Evolutionary conservation across 1,140 invertebrate genomes (phyloP).

Genomic region (Vanessa atalanta): DNA sequence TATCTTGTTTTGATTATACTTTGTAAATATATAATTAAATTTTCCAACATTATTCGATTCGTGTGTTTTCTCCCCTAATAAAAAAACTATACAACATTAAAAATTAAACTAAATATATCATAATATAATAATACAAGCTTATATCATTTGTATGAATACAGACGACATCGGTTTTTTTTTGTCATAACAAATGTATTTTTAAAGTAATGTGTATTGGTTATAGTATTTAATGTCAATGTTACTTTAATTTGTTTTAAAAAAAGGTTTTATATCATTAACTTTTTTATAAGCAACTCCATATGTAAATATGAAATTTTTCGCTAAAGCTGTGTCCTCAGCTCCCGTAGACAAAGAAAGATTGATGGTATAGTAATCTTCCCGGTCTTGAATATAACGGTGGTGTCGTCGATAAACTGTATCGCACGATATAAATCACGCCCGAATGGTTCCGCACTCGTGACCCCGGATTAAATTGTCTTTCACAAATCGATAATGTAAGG

Average conservation of each 20-base stretch:
- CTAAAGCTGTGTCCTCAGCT: not conserved
- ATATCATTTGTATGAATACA: not conserved
- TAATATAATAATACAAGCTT: too few relatives aligned
- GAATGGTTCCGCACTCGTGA: constrained; percentile 37
- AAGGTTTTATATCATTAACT: too few relatives aligned
- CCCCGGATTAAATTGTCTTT: constrained; percentile 62
- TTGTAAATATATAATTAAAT: too few relatives aligned
- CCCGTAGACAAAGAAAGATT: constrained; percentile 27
- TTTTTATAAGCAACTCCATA: too few relatives aligned
- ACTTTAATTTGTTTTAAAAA: too few relatives aligned
- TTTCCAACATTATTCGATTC: too few relatives aligned
- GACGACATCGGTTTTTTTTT: not conserved
- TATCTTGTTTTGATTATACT: not conserved
- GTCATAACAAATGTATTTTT: too few relatives aligned
- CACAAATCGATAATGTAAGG: constrained; percentile 59
- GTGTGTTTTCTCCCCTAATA: too few relatives aligned
- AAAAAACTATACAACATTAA: too few relatives aligned
- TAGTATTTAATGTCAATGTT: too few relatives aligned
- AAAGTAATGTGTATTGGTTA: too few relatives aligned
- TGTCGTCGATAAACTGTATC: constrained; percentile 44
- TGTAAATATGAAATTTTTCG: not conserved
- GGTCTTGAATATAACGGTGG: constrained; percentile 38
- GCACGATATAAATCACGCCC: constrained; percentile 47
- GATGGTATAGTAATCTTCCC: constrained; percentile 29
- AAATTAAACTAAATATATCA: too few relatives aligned